Evolutionary conservation across 1,140 invertebrate species (phyloP).

Genomic region (Drosophila equinoxialis): DNA sequence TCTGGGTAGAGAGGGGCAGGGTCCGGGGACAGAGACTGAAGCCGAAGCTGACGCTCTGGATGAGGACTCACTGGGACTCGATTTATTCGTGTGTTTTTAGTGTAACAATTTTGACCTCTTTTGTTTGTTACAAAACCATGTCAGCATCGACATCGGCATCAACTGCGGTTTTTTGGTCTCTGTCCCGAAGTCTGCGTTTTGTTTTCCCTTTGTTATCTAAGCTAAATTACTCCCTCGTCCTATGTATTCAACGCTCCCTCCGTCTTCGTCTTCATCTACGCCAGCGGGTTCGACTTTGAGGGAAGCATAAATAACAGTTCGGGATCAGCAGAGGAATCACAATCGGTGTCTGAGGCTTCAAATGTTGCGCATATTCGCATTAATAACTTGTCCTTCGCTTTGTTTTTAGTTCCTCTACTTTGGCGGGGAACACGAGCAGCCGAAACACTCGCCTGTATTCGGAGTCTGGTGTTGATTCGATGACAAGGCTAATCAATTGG

Average conservation of each 20-base stretch:
- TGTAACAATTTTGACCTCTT: constrained; percentile 78
- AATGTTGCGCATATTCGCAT: constrained; percentile 31
- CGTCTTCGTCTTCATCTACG: neutral
- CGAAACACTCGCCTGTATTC: constrained; percentile 8
- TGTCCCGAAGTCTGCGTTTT: constrained; percentile 3
- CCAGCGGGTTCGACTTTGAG: neutral
- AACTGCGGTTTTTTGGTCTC: constrained; percentile 56
- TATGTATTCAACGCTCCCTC: constrained; percentile 12
- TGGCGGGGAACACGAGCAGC: constrained; percentile 17
- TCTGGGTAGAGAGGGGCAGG: constrained; percentile 5
- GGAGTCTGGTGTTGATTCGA: constrained; percentile 24
- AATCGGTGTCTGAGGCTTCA: constrained; percentile 13
- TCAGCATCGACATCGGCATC: constrained; percentile 38
- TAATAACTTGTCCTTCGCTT: neutral
- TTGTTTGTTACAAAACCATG: constrained; percentile 58
- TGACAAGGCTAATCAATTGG: constrained; percentile 41
- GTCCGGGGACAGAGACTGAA: neutral
- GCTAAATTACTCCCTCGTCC: constrained; percentile 44
- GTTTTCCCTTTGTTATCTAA: constrained; percentile 52
- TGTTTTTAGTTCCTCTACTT: constrained; percentile 9
- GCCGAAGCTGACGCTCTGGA: too few species aligned
- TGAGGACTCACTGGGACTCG: constrained; percentile 10
- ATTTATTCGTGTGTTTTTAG: constrained; percentile 42
- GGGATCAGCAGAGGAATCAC: neutral
- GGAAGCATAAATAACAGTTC: constrained; percentile 14